phyloP scores from a whole-genome alignment of 1,140 invertebrate genomes.

The Heliconius melpomene region DNA sequence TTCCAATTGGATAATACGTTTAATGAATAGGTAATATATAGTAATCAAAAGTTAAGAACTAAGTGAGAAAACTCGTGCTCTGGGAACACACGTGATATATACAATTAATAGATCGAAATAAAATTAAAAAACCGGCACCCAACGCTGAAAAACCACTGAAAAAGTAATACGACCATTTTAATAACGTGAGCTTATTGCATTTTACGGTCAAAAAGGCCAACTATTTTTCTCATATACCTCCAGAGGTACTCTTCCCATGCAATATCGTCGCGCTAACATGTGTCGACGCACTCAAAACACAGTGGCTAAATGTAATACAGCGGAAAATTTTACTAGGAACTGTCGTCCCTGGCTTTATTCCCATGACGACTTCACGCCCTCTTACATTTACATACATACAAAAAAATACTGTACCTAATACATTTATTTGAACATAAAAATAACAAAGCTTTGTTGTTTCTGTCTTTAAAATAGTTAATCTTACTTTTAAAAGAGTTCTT shows the following conservation, averaged over 20 bases:
- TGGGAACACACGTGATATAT: no score
- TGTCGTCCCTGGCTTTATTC: conserved; percentile 2
- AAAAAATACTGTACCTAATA: background rate
- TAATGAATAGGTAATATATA: no score
- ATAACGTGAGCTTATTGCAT: background rate
- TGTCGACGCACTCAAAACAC: conserved; percentile 4
- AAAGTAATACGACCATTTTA: background rate
- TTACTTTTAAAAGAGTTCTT: no score
- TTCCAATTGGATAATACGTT: no score
- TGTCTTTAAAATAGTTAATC: no score
- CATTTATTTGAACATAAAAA: background rate
- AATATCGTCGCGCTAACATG: background rate
- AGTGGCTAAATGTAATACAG: background rate
- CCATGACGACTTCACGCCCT: background rate
- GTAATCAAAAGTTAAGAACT: no score
- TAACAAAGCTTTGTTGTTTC: background rate
- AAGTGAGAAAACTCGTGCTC: no score
- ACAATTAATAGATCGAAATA: no score
- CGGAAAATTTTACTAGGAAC: background rate
- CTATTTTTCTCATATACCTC: background rate
- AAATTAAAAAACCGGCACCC: no score
- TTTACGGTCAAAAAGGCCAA: conserved; percentile 3
- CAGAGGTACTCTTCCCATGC: background rate
- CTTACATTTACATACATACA: background rate
- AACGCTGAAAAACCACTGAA: background rate